Evolutionary conservation across 1,140 invertebrate genomes (phyloP).

Genomic region (Drosophila setifemur): DNA sequence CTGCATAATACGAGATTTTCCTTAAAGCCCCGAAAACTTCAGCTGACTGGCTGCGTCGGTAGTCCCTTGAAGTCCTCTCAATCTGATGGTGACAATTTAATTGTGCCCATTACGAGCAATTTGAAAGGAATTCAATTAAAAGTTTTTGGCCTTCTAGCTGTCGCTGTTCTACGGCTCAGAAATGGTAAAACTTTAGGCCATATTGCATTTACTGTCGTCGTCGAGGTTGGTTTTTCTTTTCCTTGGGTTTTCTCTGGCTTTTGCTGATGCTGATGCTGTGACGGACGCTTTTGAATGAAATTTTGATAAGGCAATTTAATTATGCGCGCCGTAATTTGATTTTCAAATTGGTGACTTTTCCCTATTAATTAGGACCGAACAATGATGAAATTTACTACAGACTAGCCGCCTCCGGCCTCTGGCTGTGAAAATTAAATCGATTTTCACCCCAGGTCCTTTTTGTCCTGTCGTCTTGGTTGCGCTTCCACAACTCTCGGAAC

Average conservation of each 20-base stretch:
- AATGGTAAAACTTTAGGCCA: constrained; percentile 35
- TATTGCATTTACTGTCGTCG: constrained; percentile 23
- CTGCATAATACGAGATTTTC: constrained; percentile 52
- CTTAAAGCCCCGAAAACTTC: constrained; percentile 36
- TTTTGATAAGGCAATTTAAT: constrained; percentile 79
- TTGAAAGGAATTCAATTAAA: constrained; percentile 79
- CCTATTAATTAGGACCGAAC: constrained; percentile 66
- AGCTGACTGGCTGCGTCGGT: not conserved
- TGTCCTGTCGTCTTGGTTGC: constrained; percentile 2
- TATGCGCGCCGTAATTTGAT: constrained; percentile 70
- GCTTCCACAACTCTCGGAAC: constrained; percentile 18
- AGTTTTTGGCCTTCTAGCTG: constrained; percentile 55
- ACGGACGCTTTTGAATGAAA: constrained; percentile 62
- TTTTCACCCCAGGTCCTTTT: constrained; percentile 8
- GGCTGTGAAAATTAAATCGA: constrained; percentile 49
- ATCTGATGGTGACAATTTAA: constrained; percentile 69
- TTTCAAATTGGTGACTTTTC: constrained; percentile 65
- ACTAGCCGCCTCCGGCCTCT: not conserved
- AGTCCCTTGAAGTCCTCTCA: constrained; percentile 8
- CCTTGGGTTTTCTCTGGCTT: too few relatives aligned
- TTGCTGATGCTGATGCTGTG: not conserved
- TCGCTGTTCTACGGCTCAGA: not conserved
- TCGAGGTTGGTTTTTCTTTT: too few relatives aligned
- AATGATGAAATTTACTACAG: constrained; percentile 49
- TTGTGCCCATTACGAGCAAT: constrained; percentile 68